These are phyloP conservation scores for Vultur gryphus DNA, from an alignment of 2,797 vertebrate species.

Conservation along the genomic window DNA sequence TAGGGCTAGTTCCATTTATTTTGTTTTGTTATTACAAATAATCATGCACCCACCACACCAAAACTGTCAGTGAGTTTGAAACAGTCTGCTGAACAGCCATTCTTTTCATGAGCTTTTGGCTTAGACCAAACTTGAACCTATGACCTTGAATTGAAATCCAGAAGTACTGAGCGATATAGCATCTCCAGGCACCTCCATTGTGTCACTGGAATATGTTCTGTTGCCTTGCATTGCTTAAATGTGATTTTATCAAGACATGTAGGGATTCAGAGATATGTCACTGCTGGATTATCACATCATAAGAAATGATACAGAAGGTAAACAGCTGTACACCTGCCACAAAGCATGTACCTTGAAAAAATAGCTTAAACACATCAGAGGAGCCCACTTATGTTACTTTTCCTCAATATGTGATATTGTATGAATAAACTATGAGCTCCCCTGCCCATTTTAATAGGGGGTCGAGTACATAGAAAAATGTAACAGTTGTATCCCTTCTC, in stretches of 20 bases:
- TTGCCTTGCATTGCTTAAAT: neutral
- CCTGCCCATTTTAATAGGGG: neutral
- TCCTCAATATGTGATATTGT: neutral
- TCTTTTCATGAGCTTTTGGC: neutral
- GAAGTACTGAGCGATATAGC: neutral
- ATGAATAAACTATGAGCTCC: neutral
- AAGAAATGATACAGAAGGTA: neutral
- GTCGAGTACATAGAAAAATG: neutral
- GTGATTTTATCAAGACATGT: neutral
- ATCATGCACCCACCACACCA: neutral
- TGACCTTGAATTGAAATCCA: neutral
- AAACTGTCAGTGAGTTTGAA: neutral
- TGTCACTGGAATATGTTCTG: neutral
- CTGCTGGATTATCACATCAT: neutral
- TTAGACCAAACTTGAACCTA: neutral
- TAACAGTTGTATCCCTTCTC: neutral
- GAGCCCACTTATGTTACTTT: neutral
- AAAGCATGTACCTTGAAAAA: neutral
- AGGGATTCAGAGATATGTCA: neutral
- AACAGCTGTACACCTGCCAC: neutral
- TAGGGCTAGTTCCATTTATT: neutral
- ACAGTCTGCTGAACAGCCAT: neutral
- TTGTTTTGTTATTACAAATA: neutral
- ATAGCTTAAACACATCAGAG: neutral
- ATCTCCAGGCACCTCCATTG: neutral